Base-by-base conservation (phyloP, 2,888 invertebrate genomes). In the Leucophenga montana region DNA sequence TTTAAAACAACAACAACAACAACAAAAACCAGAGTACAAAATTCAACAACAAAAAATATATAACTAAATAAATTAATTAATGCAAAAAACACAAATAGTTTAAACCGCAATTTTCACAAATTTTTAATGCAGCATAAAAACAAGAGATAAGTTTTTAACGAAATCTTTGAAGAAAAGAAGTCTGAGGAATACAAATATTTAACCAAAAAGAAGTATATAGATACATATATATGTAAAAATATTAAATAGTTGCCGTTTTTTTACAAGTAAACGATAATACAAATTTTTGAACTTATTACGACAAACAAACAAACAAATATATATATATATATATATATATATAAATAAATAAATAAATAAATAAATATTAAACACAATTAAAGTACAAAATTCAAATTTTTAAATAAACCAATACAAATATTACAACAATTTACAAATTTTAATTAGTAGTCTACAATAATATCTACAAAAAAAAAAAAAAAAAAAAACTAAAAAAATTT, bases 71-170 rank as follows among this genome's bases (percentile, higher is more conserved):
- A 48, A 44, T 77, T 77, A 80, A 80, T 81, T 77, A 80, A 83
- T 77, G 84, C 82, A 78, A 78, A 78, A 80, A 80, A 82, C 81
- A 82, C n/a, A 82, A 85, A 72, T 76, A 77, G 62, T 64, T 64
- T 71, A 77, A 39, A 76, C 31, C 39, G 46, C 48, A 75, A 71
- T 67, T 59, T 57, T 77, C 79, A 82, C 81, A 84, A 85, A 85
- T 79, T 85, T 85, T 83, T 78, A 78, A 77, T 59, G 78, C 75
- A 65, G 46, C 50, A 53, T 56, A 68, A 77, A 66, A 65, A 54
- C 27, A 66, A 65, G 14, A 75, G 73, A 61, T 14, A 77, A 67
- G 48, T 62, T 44, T n/a, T 5, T 70, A 75, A 77, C 3, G 59
- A 67, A 74, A 71, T 69, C 54, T 54, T 64, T 67, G 56, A 69